Percentiles rank a stretch among this genome's conserved stretches.
phyloP scores from a whole-genome alignment of 2,888 invertebrate genomes.

The Saturnia pavonia region DNA sequence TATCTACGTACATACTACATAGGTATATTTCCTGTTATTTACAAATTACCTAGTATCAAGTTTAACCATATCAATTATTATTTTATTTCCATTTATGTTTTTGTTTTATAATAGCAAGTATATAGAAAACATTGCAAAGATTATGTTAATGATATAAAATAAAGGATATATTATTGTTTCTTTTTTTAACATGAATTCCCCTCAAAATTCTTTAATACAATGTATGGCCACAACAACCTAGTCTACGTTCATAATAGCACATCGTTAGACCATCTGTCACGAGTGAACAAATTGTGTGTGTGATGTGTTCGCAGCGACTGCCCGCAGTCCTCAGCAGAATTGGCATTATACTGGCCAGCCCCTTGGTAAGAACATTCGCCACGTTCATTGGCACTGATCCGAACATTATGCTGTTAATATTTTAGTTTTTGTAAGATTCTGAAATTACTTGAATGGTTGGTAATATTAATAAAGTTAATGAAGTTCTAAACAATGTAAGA shows the following conservation, averaged over 20 bases:
- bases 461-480: neutral
- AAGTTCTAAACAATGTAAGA: neutral
- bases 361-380: constrained; percentile 91
- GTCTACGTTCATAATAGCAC: constrained; percentile 76
- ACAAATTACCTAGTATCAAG: constrained; percentile 13
- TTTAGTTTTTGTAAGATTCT: constrained; percentile 40
- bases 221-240: constrained; percentile 74
- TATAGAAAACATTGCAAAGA: constrained; percentile 79
- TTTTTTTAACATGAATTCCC: constrained; percentile 22
- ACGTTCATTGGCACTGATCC: constrained; percentile 75
- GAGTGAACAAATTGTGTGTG: constrained; percentile 82
- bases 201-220: constrained; percentile 21
- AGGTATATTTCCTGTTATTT: neutral
- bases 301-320: constrained; percentile 93
- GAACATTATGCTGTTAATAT: constrained; percentile 66
- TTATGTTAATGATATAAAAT: constrained; percentile 21
- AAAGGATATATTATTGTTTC: constrained; percentile 14
- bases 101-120: constrained; percentile 16
- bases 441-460: neutral
- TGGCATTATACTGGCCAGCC: constrained; percentile 97
- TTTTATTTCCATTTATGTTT: constrained; percentile 26
- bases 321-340: constrained; percentile 97
- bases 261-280: constrained; percentile 73
- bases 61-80: neutral
- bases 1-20: neutral